These are phyloP conservation scores for Drosophila antonietae DNA, from an alignment of 2,888 invertebrate genomes.

Conservation along the genomic window DNA sequence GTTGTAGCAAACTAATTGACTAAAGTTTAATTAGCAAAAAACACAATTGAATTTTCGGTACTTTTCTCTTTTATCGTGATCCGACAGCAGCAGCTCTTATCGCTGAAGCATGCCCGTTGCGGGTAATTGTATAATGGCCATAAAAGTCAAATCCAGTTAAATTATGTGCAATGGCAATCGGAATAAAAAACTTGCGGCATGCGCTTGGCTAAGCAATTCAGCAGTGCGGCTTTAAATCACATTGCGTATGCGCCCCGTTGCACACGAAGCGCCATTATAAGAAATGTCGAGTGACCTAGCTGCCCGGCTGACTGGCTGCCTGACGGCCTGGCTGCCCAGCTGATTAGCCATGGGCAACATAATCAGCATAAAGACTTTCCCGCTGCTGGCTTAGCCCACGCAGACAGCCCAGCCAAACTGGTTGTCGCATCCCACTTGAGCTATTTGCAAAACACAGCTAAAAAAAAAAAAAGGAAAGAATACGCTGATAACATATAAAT, in stretches of 20 bases:
- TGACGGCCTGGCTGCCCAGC: neutral
- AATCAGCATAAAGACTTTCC: slow-evolving; percentile 42
- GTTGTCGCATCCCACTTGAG: slow-evolving; percentile 59
- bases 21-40: slow-evolving; percentile 63
- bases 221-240: slow-evolving; percentile 51
- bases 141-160: slow-evolving; percentile 51
- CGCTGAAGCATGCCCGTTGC: slow-evolving; percentile 34
- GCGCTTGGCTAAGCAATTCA: slow-evolving; percentile 59
- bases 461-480: slow-evolving; percentile 51
- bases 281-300: neutral
- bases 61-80: slow-evolving; percentile 16
- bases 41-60: slow-evolving; percentile 52
- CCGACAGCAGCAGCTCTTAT: slow-evolving; percentile 24
- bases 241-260: slow-evolving; percentile 72
- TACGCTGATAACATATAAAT: slow-evolving; percentile 81
- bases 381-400: neutral
- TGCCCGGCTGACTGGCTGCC: neutral
- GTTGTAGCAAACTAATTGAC: slow-evolving; percentile 60
- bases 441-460: slow-evolving; percentile 76
- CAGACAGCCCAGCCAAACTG: slow-evolving; percentile 20
- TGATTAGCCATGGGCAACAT: slow-evolving; percentile 49
- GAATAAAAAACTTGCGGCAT: slow-evolving; percentile 29
- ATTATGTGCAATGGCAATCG: slow-evolving; percentile 43
- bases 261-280: slow-evolving; percentile 38
- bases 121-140: slow-evolving; percentile 55